These are phyloP conservation scores for Campylomormyrus tamandua DNA, from an alignment of 2,113 vertebrate species.

Conservation along the genomic window DNA sequence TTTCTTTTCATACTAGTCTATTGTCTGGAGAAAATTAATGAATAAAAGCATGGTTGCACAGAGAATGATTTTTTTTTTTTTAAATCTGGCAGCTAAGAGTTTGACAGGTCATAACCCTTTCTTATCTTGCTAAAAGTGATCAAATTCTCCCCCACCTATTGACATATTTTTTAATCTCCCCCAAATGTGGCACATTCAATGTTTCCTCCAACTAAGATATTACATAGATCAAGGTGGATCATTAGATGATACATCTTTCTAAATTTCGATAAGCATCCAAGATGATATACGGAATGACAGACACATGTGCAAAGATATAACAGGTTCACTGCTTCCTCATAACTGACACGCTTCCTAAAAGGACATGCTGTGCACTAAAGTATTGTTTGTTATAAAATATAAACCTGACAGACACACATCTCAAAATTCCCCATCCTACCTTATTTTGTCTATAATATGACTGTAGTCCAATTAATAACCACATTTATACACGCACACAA, in stretches of 20 bases:
- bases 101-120: not conserved
- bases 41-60: not conserved
- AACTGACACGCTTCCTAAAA: not conserved
- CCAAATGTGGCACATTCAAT: not conserved
- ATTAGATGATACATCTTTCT: not conserved
- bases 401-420: not conserved
- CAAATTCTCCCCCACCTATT: conserved; percentile 11
- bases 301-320: not conserved
- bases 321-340: not conserved
- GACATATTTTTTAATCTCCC: not conserved
- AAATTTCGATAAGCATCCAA: not conserved
- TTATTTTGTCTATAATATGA: not conserved
- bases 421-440: not conserved
- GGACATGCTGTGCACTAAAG: not conserved
- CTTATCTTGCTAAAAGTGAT: conserved; percentile 15
- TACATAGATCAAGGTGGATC: not conserved
- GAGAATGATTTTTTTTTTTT: not conserved
- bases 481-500: not conserved
- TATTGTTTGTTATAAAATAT: not conserved
- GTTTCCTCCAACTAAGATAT: not conserved
- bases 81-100: not conserved
- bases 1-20: not conserved
- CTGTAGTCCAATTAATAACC: not conserved
- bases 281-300: not conserved
- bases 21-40: conserved; percentile 11